A percentile compares a stretch with the other conserved stretches of the same genome.
Evolutionary conservation across 2,113 vertebrate genomes (phyloP).

Genomic region (Coryphaenoides rupestris): DNA sequence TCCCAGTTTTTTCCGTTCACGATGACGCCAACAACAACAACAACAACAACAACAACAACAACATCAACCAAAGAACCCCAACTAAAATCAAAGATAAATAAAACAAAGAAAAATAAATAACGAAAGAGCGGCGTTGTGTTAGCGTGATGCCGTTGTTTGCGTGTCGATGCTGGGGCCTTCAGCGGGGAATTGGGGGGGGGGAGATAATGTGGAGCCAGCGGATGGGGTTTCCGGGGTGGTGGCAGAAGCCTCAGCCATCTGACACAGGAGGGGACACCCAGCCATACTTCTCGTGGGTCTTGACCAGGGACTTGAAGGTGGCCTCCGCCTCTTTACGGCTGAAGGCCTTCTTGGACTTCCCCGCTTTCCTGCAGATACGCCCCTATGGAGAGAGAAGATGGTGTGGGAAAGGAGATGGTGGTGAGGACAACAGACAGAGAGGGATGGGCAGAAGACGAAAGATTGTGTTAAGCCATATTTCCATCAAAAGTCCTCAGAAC

Average conservation of each 20-base stretch:
- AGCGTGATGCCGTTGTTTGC: conserved; percentile 60
- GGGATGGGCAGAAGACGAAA: too few relatives aligned
- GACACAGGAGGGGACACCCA: conserved; percentile 98
- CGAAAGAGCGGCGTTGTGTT: conserved; percentile 43
- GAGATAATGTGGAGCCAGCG: conserved; percentile 21
- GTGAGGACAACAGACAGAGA: too few relatives aligned
- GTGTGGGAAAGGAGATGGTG: not conserved
- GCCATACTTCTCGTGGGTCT: conserved; percentile 99
- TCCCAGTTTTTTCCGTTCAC: conserved; percentile 23
- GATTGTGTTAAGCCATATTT: too few relatives aligned
- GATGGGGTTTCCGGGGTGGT: not conserved
- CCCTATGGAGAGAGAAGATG: conserved; percentile 72
- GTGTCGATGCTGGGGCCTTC: conserved; percentile 33
- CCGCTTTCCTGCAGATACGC: conserved; percentile 97
- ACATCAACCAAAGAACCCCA: not conserved
- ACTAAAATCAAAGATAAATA: too few relatives aligned
- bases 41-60: not conserved
- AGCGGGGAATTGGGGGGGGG: conserved; percentile 19
- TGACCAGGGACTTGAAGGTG: conserved; percentile 99
- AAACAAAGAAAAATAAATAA: not conserved
- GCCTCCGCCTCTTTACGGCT: conserved; percentile 98
- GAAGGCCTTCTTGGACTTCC: conserved; percentile 99
- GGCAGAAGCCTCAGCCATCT: conserved; percentile 82
- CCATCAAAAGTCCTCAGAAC: too few relatives aligned
- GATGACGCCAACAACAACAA: conserved; percentile 16